Evolutionary conservation across 2,113 vertebrate genomes (phyloP).

Genomic region (Gadus macrocephalus): DNA sequence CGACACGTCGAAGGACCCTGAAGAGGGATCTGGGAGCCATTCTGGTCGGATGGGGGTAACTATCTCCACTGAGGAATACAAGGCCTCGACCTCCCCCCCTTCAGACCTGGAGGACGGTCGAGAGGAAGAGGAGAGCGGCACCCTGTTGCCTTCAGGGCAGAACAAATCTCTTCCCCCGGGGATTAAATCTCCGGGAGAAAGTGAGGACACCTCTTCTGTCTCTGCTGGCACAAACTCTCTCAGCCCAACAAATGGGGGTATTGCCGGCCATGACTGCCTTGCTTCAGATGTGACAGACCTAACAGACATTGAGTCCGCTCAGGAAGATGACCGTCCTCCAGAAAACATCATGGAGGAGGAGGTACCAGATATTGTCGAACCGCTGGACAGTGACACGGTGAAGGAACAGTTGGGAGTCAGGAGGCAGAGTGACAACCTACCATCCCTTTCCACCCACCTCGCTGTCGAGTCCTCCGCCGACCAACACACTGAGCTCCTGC

Average conservation of each 20-base stretch:
- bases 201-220: conserved; percentile 4
- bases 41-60: conserved; percentile 1
- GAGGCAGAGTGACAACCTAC: conserved; percentile 32
- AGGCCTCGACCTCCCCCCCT: neutral
- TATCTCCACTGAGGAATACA: conserved; percentile 1
- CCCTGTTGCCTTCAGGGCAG: neutral
- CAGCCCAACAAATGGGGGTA: neutral
- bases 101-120: conserved; percentile 6
- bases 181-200: neutral
- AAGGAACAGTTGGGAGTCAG: conserved; percentile 30
- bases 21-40: conserved; percentile 9
- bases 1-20: neutral
- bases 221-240: neutral
- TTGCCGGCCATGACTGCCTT: conserved; percentile 5
- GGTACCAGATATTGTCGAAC: neutral
- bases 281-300: neutral
- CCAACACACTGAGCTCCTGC: neutral
- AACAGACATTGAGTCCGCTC: neutral
- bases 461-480: conserved; percentile 4
- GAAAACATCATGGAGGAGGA: no score
- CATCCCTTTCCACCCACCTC: neutral
- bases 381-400: conserved; percentile 28
- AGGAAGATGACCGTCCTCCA: neutral
- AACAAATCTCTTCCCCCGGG: no score
- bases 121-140: conserved; percentile 1